Evolutionary conservation across 2,888 invertebrate genomes (phyloP), one percentile per base, ranked within the genome.

Genomic region (Enchytraeus crypticus): DNA sequence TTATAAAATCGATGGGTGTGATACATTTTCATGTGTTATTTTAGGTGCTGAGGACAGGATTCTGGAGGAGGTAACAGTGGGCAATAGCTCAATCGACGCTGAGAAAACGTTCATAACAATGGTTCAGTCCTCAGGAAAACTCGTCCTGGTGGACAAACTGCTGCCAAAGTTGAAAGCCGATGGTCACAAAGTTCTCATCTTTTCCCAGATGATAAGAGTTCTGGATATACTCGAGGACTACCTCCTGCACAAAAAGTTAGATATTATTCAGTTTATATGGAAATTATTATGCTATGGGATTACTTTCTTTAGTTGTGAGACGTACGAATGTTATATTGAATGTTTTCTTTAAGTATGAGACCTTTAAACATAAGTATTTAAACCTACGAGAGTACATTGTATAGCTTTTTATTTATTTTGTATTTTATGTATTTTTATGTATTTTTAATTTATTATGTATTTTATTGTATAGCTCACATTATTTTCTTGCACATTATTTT

Each of bases 221-320:
- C 83, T 99, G 66, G 98, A 99, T 80, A 91, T 99, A 70, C 82
- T 99, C 51, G 98, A 99, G 82, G 98, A 99, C 78, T 99, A 97
- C 81, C 83, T 99, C 53, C 84, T 96, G 69, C 92, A 87, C 79
- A 86, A 87, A 79, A 92, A 92, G 84, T 66, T 33, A 49, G 65
- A n/a, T n/a, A n/a, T n/a, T n/a, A n/a, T n/a, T n/a, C n/a, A n/a
- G n/a, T n/a, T n/a, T n/a, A n/a, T n/a, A n/a, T n/a, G n/a, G n/a
- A n/a, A n/a, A n/a, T n/a, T n/a, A n/a, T n/a, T n/a, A n/a, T n/a
- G n/a, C n/a, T n/a, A n/a, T n/a, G n/a, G n/a, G n/a, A n/a, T n/a
- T n/a, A n/a, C n/a, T n/a, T n/a, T n/a, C n/a, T n/a, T n/a, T n/a
- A n/a, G n/a, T n/a, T n/a, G n/a, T n/a, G n/a, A n/a, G n/a, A n/a